These are phyloP conservation scores for Micromussa lordhowensis DNA, from an alignment of 92 coral and sea anemone species.

Conservation along the genomic window DNA sequence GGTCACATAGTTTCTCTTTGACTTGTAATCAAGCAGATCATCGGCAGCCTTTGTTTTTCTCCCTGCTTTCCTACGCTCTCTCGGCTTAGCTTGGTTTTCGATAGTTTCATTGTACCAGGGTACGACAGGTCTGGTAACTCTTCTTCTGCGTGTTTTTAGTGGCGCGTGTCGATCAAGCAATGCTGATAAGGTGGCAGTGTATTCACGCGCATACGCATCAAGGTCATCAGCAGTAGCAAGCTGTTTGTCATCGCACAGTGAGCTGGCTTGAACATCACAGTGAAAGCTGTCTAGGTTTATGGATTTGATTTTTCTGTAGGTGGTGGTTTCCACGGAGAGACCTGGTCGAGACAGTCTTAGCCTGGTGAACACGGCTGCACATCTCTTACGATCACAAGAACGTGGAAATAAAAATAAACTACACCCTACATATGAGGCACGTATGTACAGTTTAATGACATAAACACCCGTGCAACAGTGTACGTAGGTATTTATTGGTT, in stretches of 20 bases:
- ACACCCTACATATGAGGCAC: not conserved
- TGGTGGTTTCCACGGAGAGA: no score
- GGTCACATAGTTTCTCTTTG: conserved; percentile 57
- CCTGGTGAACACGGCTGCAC: no score
- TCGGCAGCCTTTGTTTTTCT: conserved; percentile 46
- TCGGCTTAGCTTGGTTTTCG: conserved; percentile 34
- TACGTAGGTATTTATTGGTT: not conserved
- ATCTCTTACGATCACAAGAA: not conserved
- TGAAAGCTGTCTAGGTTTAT: conserved; percentile 46
- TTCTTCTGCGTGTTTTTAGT: conserved; percentile 26
- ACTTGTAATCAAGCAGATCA: conserved; percentile 46
- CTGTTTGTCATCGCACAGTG: conserved; percentile 43
- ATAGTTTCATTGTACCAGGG: conserved; percentile 64
- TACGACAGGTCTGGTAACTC: conserved; percentile 46
- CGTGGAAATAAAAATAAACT: not conserved
- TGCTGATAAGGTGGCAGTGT: conserved; percentile 47
- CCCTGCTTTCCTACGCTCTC: conserved; percentile 61
- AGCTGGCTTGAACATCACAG: conserved; percentile 49
- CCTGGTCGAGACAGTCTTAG: no score
- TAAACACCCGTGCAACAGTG: not conserved
- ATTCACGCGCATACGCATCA: conserved; percentile 40
- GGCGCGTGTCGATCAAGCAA: conserved; percentile 61
- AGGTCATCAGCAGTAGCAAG: conserved; percentile 33
- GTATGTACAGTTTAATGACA: conserved; percentile 34
- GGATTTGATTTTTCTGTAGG: conserved; percentile 64